Conservation (phyloP, 1,140 invertebrate genomes). For the Anthonomus grandis region DNA sequence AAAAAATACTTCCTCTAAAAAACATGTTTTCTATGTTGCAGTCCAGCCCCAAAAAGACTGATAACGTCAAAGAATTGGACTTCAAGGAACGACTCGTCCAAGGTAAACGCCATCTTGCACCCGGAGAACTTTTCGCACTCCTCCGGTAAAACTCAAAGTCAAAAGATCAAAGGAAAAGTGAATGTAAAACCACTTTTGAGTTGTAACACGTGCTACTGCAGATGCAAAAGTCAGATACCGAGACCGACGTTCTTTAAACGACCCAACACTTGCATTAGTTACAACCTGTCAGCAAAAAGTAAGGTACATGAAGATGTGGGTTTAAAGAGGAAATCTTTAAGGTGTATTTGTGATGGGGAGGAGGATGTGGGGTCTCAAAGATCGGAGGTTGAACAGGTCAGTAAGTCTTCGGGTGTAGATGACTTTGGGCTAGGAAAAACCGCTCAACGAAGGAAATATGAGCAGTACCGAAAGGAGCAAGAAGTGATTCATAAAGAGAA, state of each 20-base stretch:
- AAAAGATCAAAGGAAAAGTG: slow-evolving; percentile 23
- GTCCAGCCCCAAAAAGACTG: slow-evolving; percentile 17
- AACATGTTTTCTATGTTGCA: no score
- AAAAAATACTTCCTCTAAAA: no score
- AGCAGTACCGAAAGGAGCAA: slow-evolving; percentile 13
- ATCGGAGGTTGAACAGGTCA: neutral
- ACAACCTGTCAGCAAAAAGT: neutral
- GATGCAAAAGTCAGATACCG: slow-evolving; percentile 16
- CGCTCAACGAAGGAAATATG: slow-evolving; percentile 22
- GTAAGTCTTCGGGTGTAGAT: neutral
- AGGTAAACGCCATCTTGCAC: slow-evolving; percentile 22
- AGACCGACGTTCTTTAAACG: slow-evolving; percentile 20
- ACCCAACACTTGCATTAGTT: slow-evolving; percentile 19
- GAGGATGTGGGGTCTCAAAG: neutral
- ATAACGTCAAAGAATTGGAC: slow-evolving; percentile 22
- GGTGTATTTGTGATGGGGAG: slow-evolving; percentile 6
- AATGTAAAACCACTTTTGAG: slow-evolving; percentile 19
- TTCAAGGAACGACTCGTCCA: slow-evolving; percentile 30
- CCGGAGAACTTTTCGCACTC: slow-evolving; percentile 13
- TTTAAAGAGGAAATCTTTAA: slow-evolving; percentile 11
- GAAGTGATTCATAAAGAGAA: slow-evolving; percentile 3
- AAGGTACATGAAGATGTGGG: neutral
- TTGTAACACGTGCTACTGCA: slow-evolving; percentile 27
- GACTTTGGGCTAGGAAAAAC: slow-evolving; percentile 8
- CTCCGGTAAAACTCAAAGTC: slow-evolving; percentile 12